Conservation (phyloP, 1,140 invertebrate genomes). For the Atta texana region DNA sequence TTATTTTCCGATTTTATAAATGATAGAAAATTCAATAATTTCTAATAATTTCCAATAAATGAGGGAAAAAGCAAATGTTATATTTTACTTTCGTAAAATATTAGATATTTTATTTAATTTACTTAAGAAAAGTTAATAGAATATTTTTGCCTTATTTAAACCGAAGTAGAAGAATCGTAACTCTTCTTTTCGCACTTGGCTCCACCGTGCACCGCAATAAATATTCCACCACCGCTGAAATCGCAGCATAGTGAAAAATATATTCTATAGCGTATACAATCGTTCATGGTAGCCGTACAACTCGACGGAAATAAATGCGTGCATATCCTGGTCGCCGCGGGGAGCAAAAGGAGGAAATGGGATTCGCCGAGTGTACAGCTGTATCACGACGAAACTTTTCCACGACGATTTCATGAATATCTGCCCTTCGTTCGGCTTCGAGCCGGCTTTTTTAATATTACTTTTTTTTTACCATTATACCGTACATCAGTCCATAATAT, state of each 20-base stretch:
- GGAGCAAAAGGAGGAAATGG: constrained; percentile 68
- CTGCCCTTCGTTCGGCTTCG: constrained; percentile 60
- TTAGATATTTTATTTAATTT: not conserved
- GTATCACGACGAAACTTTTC: constrained; percentile 71
- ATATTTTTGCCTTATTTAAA: constrained; percentile 38
- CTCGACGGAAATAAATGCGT: constrained; percentile 73
- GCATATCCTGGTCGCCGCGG: constrained; percentile 62
- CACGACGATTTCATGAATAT: constrained; percentile 74
- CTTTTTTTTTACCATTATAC: constrained; percentile 28
- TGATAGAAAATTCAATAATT: not conserved
- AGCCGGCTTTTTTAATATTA: constrained; percentile 37
- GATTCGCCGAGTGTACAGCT: constrained; percentile 67
- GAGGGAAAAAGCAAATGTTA: not conserved
- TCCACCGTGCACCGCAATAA: constrained; percentile 22
- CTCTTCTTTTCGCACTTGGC: constrained; percentile 32
- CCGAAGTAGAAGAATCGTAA: constrained; percentile 24
- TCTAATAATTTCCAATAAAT: not conserved
- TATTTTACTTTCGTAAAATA: not conserved
- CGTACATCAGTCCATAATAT: constrained; percentile 1
- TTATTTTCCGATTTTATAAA: not conserved
- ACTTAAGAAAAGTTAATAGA: not conserved
- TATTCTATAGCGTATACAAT: constrained; percentile 62
- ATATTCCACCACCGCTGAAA: constrained; percentile 52
- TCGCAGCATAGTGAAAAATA: constrained; percentile 69
- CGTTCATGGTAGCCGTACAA: constrained; percentile 67